Conservation (phyloP, 2,797 vertebrate genomes). For the Alfaro cultratus region DNA sequence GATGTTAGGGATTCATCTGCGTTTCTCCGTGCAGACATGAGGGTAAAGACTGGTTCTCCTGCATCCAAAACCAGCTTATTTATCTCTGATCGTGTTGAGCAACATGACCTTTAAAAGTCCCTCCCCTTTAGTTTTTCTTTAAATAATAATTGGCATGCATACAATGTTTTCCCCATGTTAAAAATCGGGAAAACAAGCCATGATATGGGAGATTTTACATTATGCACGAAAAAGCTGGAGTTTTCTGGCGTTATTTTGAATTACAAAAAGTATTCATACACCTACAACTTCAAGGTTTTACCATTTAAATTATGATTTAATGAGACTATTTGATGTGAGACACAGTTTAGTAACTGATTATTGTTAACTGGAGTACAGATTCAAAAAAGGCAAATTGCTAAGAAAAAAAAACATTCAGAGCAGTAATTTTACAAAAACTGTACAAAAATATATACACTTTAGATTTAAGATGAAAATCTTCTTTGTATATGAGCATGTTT, state of each 20-base stretch:
- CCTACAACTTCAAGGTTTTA: neutral
- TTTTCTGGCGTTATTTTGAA: neutral
- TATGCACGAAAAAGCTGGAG: neutral
- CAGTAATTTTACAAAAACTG: no score
- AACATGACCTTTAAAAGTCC: slow-evolving; percentile 2
- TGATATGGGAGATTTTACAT: neutral
- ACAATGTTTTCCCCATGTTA: neutral
- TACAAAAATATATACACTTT: no score
- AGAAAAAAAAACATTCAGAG: no score
- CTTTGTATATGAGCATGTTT: no score
- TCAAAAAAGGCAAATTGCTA: no score
- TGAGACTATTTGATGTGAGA: neutral
- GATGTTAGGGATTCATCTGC: slow-evolving; percentile 41
- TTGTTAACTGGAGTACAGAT: no score
- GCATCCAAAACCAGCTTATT: slow-evolving; percentile 36
- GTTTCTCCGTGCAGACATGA: slow-evolving; percentile 41
- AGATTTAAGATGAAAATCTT: no score
- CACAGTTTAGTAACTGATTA: no score
- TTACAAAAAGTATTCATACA: neutral
- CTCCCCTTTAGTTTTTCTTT: neutral
- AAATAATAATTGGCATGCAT: neutral
- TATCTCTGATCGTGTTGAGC: slow-evolving; percentile 13
- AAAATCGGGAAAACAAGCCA: neutral
- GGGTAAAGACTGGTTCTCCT: slow-evolving; percentile 18
- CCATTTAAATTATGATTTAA: neutral